phyloP scores from a whole-genome alignment of 2,888 invertebrate genomes.

The Mythimna ferrago region DNA sequence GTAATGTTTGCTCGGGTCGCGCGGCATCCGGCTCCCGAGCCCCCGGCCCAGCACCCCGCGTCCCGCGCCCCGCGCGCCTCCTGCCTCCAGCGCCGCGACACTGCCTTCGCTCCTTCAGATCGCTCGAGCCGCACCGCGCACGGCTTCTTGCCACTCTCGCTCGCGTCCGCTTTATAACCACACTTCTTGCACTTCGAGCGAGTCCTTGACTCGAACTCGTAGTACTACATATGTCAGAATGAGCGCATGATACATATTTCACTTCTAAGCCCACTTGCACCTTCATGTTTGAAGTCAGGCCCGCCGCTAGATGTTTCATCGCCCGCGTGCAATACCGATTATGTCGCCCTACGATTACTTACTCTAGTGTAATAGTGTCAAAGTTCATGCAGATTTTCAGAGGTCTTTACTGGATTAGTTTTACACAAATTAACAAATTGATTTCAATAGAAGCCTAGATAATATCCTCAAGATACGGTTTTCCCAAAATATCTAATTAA shows the following conservation, averaged over 20 bases:
- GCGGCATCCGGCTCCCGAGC: constrained; percentile 36
- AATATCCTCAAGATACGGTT: too few relatives aligned
- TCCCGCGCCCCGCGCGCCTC: neutral
- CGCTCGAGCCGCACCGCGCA: constrained; percentile 13
- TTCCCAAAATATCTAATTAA: too few relatives aligned
- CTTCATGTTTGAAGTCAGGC: neutral
- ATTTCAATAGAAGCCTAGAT: too few relatives aligned
- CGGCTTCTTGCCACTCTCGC: constrained; percentile 11
- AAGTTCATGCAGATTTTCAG: too few relatives aligned
- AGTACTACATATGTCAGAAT: neutral
- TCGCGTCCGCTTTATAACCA: constrained; percentile 15
- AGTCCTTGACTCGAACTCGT: neutral
- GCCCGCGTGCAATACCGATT: too few relatives aligned
- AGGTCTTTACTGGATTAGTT: too few relatives aligned
- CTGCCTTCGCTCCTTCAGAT: constrained; percentile 43
- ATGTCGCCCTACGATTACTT: neutral
- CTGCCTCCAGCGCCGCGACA: constrained; percentile 16
- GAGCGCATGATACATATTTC: neutral
- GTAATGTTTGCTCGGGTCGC: constrained; percentile 30
- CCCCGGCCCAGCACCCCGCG: neutral
- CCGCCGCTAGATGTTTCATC: too few relatives aligned
- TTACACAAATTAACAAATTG: too few relatives aligned
- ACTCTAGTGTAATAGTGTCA: too few relatives aligned
- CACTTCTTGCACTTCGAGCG: neutral
- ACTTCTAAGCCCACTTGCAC: neutral